phyloP scores from a whole-genome alignment of 2,113 vertebrate species.

The Elgaria multicarinata region DNA sequence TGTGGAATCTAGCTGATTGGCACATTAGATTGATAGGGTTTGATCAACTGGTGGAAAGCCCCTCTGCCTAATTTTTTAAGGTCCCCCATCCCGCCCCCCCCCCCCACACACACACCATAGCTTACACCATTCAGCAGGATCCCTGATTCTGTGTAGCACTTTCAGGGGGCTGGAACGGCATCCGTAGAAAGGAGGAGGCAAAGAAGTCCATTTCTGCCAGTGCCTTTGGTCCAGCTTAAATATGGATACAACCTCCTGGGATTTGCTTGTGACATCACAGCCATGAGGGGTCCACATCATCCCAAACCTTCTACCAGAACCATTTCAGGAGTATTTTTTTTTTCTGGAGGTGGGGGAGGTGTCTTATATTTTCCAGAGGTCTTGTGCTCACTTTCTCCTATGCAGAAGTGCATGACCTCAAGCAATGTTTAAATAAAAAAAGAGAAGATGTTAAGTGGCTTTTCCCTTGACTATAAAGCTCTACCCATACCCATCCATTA shows the following conservation, averaged over 20 bases:
- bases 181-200: no score
- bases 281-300: neutral
- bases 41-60: no score
- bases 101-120: no score
- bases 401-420: neutral
- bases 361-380: neutral
- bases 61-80: no score
- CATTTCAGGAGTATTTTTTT: neutral
- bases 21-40: neutral
- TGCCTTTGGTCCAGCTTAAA: no score
- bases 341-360: no score
- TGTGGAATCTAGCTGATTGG: neutral
- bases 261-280: neutral
- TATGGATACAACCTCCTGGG: neutral
- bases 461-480: neutral
- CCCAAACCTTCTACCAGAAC: neutral
- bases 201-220: no score
- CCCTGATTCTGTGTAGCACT: no score
- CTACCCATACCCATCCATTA: neutral
- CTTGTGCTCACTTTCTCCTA: neutral
- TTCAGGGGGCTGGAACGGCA: no score
- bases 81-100: no score
- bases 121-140: no score
- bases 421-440: neutral
- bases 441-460: neutral